Percentiles rank a stretch among this genome's conserved stretches.
Evolutionary conservation across 2,113 vertebrate species (phyloP).

Genomic region (Marcusenius ussheri): DNA sequence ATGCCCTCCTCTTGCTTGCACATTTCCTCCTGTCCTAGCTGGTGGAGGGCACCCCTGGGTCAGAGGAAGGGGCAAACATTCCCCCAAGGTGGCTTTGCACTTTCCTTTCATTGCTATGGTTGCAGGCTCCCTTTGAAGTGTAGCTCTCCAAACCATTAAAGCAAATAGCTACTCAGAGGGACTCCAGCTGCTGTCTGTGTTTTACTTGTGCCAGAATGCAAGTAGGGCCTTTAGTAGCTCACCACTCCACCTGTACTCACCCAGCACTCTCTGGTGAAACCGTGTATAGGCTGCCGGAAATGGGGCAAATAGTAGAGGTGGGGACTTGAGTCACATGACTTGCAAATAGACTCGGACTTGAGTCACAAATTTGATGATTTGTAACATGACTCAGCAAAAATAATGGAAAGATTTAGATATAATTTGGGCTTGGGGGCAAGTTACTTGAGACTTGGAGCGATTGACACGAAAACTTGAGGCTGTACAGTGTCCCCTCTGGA

Average conservation of each 20-base stretch:
- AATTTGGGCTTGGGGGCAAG: background rate
- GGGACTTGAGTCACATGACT: background rate
- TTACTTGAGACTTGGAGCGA: background rate
- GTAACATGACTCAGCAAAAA: background rate
- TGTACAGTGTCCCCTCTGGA: background rate
- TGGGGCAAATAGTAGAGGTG: background rate
- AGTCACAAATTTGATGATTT: background rate
- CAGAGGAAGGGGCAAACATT: slow-evolving; percentile 19
- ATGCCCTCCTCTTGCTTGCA: background rate
- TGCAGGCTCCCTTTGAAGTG: slow-evolving; percentile 22
- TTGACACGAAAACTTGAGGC: background rate
- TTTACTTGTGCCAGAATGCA: slow-evolving; percentile 12
- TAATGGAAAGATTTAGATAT: background rate
- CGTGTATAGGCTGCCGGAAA: background rate
- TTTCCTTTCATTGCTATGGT: slow-evolving; percentile 20
- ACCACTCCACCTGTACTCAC: background rate
- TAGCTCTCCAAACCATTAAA: slow-evolving; percentile 29
- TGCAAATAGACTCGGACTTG: background rate
- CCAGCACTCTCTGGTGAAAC: background rate
- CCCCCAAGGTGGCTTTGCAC: slow-evolving; percentile 16
- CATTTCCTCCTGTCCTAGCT: background rate
- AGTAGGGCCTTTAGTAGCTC: background rate
- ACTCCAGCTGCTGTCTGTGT: slow-evolving; percentile 23
- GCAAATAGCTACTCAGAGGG: slow-evolving; percentile 24
- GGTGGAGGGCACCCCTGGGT: slow-evolving; percentile 1